These are phyloP conservation scores for Melipona bicolor DNA, from an alignment of 2,888 invertebrate species.

Conservation along the genomic window DNA sequence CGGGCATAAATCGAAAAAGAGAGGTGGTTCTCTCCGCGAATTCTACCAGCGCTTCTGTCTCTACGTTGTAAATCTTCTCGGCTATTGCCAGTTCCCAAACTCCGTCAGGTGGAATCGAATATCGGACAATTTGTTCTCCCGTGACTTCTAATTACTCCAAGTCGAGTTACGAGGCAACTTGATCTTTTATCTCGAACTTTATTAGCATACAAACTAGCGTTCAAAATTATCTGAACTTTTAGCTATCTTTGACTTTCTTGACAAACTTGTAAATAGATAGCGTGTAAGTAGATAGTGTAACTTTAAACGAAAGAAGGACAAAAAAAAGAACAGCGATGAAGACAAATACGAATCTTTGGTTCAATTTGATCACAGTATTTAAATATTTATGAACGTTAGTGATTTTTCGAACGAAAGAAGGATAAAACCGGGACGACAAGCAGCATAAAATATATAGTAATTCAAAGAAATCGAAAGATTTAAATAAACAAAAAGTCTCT, in stretches of 20 bases:
- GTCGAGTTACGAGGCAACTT: neutral
- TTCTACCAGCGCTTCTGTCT: constrained; percentile 47
- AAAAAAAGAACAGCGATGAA: fast-evolving
- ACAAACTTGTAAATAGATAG: no score
- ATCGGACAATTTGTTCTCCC: constrained; percentile 20
- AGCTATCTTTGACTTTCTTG: no score
- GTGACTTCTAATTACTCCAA: constrained; percentile 17
- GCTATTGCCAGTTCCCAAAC: constrained; percentile 14
- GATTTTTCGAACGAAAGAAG: no score
- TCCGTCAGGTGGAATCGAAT: constrained; percentile 17
- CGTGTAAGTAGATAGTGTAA: no score
- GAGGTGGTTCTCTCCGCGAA: constrained; percentile 37
- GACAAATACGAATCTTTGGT: no score
- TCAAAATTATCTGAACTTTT: no score
- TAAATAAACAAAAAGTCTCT: neutral
- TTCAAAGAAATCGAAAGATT: neutral
- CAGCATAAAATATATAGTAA: neutral
- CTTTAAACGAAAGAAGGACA: fast-evolving
- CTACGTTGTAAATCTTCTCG: constrained; percentile 59
- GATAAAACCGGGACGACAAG: no score
- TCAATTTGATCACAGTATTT: no score
- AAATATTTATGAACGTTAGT: no score
- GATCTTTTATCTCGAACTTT: neutral
- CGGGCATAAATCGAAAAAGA: constrained; percentile 62
- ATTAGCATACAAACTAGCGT: neutral